Percentiles rank a stretch among this genome's conserved stretches.
Conservation (phyloP, 1,140 invertebrate genomes). For the Berghia stephanieae region DNA sequence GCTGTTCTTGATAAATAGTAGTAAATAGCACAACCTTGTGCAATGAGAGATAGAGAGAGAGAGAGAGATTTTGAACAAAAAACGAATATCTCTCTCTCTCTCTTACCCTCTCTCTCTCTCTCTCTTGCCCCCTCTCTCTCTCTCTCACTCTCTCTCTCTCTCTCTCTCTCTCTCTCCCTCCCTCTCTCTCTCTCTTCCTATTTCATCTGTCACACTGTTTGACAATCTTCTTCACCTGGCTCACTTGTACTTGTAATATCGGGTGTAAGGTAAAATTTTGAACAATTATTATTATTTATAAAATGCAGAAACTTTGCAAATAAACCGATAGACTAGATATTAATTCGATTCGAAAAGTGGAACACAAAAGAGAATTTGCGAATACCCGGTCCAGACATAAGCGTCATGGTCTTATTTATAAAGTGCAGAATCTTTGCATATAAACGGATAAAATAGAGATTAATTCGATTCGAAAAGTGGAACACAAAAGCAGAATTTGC, state of each 20-base stretch:
- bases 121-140: conserved; percentile 4
- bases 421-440: too few species aligned
- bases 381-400: too few species aligned
- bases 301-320: background rate
- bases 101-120: background rate
- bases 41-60: background rate
- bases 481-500: too few species aligned
- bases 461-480: too few species aligned
- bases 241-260: background rate
- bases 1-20: too few species aligned
- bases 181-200: background rate
- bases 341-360: background rate
- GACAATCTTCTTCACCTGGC: too few species aligned
- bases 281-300: background rate
- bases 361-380: background rate
- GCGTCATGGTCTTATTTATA: too few species aligned
- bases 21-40: conserved; percentile 20
- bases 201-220: too few species aligned
- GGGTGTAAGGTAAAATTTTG: background rate
- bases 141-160: conserved; percentile 1
- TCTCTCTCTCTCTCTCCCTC: background rate
- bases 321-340: background rate
- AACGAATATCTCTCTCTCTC: background rate
- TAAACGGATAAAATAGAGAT: too few species aligned
- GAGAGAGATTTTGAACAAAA: background rate